Evolutionary conservation across 2,113 vertebrate genomes (phyloP).

Genomic region (Miniopterus natalensis): DNA sequence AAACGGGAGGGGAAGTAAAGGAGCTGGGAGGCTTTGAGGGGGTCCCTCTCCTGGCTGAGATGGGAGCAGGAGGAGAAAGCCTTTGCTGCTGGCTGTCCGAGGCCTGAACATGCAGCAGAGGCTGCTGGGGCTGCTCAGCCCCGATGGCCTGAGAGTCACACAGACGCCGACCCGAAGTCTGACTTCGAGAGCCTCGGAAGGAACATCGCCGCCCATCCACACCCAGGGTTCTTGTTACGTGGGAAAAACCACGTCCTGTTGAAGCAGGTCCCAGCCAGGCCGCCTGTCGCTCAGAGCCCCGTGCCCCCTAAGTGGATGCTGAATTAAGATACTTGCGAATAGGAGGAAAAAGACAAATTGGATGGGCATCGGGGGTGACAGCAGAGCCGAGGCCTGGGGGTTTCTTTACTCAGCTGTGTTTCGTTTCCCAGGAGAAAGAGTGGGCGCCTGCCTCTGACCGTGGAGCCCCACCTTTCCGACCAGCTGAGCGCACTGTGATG

Average conservation of each 20-base stretch:
- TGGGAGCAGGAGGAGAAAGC: background rate
- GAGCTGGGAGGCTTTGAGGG: background rate
- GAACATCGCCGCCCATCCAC: background rate
- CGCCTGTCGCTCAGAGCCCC: background rate
- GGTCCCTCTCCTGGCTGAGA: background rate
- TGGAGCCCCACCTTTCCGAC: background rate
- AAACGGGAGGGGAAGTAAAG: background rate
- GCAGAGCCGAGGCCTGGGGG: background rate
- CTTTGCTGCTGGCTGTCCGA: background rate
- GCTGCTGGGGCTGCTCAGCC: background rate
- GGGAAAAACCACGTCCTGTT: background rate
- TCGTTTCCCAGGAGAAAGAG: background rate
- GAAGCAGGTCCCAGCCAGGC: background rate
- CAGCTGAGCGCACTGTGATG: background rate
- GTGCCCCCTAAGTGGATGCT: background rate
- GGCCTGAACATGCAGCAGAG: background rate
- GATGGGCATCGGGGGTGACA: background rate
- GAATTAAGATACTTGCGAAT: background rate
- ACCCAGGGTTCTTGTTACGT: background rate
- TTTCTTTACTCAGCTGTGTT: background rate
- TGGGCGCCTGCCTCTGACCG: accelerated
- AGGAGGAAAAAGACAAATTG: background rate
- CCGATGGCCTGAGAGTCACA: background rate
- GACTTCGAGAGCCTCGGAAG: background rate
- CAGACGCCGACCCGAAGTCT: background rate